Percentiles rank a stretch among this genome's conserved stretches.
phyloP scores from a whole-genome alignment of 2,113 vertebrate species.

The Dascyllus trimaculatus region DNA sequence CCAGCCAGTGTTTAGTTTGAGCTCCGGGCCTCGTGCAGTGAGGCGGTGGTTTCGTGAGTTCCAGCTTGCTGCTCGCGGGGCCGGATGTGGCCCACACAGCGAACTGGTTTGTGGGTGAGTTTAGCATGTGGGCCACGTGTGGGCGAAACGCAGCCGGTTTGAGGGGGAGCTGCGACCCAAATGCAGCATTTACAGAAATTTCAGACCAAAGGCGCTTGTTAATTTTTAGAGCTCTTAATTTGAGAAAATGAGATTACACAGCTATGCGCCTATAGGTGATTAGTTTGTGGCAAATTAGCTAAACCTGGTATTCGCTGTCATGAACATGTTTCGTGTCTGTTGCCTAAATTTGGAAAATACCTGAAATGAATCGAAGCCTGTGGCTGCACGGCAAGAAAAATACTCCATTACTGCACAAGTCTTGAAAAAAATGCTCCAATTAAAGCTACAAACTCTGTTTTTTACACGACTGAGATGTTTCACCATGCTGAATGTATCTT shows the following conservation, averaged over 20 bases:
- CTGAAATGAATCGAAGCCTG: not conserved
- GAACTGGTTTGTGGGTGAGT: slow-evolving; percentile 12
- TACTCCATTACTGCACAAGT: not conserved
- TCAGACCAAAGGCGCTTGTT: not conserved
- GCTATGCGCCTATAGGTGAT: too few relatives aligned
- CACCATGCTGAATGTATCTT: too few relatives aligned
- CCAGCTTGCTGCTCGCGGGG: not conserved
- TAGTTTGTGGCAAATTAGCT: not conserved
- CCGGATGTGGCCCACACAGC: slow-evolving; percentile 23
- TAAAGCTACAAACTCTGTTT: too few relatives aligned
- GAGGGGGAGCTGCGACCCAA: not conserved
- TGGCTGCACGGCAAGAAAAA: not conserved
- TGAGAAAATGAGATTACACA: too few relatives aligned
- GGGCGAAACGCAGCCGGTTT: slow-evolving; percentile 14
- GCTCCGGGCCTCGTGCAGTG: not conserved
- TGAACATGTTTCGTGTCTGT: not conserved
- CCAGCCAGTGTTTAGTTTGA: not conserved
- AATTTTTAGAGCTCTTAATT: not conserved
- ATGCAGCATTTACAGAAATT: not conserved
- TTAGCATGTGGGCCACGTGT: slow-evolving; percentile 22
- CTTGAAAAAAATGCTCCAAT: not conserved
- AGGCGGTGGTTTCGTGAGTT: slow-evolving; percentile 1
- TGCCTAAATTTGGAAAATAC: not conserved
- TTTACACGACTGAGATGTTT: too few relatives aligned
- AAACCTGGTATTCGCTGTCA: not conserved